Conservation (phyloP, 2,113 vertebrate genomes). For the Gyps fulvus region DNA sequence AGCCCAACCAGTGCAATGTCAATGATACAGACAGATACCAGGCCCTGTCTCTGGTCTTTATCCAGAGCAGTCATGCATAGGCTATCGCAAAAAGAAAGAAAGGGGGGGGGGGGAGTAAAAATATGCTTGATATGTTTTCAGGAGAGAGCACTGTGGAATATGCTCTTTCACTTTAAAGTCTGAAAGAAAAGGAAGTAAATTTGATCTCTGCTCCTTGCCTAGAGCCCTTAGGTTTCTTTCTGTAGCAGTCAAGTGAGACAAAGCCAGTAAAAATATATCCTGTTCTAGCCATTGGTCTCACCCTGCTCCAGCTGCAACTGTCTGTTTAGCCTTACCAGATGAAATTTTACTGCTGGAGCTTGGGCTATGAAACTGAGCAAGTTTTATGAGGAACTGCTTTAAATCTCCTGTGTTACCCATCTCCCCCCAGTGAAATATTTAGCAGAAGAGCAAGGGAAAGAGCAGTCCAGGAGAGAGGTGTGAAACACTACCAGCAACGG, state of each 20-base stretch:
- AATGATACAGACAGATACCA: not conserved
- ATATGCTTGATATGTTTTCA: not conserved
- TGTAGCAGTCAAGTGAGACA: not conserved
- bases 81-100: not conserved
- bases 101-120: not conserved
- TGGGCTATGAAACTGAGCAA: not conserved
- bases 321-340: not conserved
- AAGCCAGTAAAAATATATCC: slow-evolving; percentile 38
- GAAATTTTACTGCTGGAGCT: not conserved
- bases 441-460: not conserved
- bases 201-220: not conserved
- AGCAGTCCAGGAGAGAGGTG: not conserved
- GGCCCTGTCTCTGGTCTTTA: not conserved
- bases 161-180: not conserved
- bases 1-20: not conserved
- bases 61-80: not conserved
- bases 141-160: not conserved
- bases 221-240: not conserved
- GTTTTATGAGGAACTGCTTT: not conserved
- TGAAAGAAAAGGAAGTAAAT: not conserved
- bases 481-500: not conserved
- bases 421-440: rapidly evolving
- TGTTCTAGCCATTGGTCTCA: not conserved
- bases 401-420: not conserved
- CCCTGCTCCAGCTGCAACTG: not conserved